Conservation (phyloP, 2,797 vertebrate genomes). For the Arrhamphus sclerolepis region DNA sequence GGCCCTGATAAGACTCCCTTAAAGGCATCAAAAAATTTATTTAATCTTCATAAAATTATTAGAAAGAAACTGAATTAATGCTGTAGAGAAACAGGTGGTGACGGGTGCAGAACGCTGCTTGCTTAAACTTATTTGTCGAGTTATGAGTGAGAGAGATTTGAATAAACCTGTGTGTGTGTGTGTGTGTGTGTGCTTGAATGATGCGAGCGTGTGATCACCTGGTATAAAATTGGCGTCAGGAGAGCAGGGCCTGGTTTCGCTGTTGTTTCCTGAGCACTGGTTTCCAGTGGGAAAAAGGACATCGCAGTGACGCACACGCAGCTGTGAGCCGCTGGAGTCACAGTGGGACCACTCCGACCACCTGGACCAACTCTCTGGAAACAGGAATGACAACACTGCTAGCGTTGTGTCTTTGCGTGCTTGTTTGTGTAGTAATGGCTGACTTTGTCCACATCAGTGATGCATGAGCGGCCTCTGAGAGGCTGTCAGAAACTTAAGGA, state of each 20-base stretch:
- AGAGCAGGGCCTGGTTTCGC: conserved; percentile 85
- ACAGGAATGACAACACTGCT: conserved; percentile 36
- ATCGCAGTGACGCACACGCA: conserved; percentile 88
- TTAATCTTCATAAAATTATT: conserved; percentile 59
- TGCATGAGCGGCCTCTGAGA: conserved; percentile 36
- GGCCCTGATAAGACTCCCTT: conserved; percentile 37
- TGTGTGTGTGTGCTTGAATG: not conserved
- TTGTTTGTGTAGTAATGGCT: conserved; percentile 1
- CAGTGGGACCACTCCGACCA: conserved; percentile 95
- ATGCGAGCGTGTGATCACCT: conserved; percentile 77
- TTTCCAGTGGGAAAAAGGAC: conserved; percentile 90
- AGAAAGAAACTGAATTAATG: conserved; percentile 50
- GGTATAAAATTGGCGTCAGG: conserved; percentile 92
- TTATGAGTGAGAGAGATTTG: conserved; percentile 30
- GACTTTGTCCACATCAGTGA: conserved; percentile 44
- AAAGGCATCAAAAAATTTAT: conserved; percentile 46
- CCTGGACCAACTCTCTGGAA: conserved; percentile 93
- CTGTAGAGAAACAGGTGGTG: conserved; percentile 53
- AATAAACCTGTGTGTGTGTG: not conserved
- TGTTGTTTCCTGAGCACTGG: conserved; percentile 92
- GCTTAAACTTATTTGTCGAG: conserved; percentile 28
- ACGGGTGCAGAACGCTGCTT: conserved; percentile 17
- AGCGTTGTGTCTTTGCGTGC: conserved; percentile 14
- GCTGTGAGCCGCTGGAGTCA: conserved; percentile 83
- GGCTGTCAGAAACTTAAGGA: conserved; percentile 36